Evolutionary conservation across 23 tunicate species (phyloP), one percentile per base, ranked within the genome.

Genomic region (Ascidia mentula): DNA sequence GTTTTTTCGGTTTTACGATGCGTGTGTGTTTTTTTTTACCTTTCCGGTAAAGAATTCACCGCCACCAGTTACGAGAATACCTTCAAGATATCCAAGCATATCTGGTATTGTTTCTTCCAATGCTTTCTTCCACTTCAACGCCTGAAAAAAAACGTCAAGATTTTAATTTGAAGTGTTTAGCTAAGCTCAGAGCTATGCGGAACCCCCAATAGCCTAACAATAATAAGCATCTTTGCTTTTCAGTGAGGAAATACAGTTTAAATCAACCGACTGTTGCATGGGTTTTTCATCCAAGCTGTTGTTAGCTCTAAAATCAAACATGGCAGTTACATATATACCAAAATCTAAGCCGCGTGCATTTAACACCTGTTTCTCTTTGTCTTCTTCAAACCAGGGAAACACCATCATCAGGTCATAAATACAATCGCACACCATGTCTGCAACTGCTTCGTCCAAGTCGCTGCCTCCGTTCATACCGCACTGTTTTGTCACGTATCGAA

Each of bases 371-470:
- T 61, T 32, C 13, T 60, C 33, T 4, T 32, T 31, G 45, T 79
- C 45, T n/a, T 61, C 74, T 38, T 60, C 83, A 3, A 36, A 18
- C 83, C 74, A 65, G 1, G 83, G 83, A 18, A 79, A 79, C 6
- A 33, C 34, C 74, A 65, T 60, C 74, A 79, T 60, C 34, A 79
- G 17, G 45, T 79, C 83, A 61, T 33, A 79, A 6, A 61, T 24
- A 34, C 74, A 65, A 5, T 79, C 83, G 31, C 28, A 28, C 6
- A 79, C 34, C 83, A 79, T 79, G 60, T 79, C 83, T 1, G 74
- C 83, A 26, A 31, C 36, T 6, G 83, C 83, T 15, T 61, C 83
- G 8, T 79, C 74, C n/a, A 26, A 18, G 31, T 60, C 74, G 28
- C 2, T 65, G 13, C 46, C 34, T 5, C 83, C 83, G 31, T 60